Percentiles rank a stretch among this genome's conserved stretches.
Conservation (phyloP, 1,140 invertebrate genomes). For the Drosophila sechellia region DNA sequence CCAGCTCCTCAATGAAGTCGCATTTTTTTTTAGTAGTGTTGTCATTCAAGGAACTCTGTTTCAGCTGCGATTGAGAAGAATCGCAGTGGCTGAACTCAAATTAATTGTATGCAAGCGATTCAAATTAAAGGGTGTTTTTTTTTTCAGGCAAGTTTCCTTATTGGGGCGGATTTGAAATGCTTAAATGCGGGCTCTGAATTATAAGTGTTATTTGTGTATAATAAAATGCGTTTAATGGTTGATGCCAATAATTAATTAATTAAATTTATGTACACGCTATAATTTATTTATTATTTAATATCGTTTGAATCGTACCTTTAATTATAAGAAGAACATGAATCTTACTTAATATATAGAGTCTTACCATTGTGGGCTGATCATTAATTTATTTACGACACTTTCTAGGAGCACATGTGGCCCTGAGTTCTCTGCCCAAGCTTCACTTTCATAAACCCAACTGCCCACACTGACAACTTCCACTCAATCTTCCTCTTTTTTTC, state of each 20-base stretch:
- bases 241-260: background rate
- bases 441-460: slow-evolving; percentile 48
- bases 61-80: background rate
- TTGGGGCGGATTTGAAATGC: background rate
- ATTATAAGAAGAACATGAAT: no score
- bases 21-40: background rate
- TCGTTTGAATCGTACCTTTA: background rate
- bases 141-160: slow-evolving; percentile 5
- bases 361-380: slow-evolving; percentile 10
- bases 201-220: background rate
- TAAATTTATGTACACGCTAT: background rate
- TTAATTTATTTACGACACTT: slow-evolving; percentile 14
- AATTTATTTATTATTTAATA: background rate
- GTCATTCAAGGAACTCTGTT: background rate
- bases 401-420: slow-evolving; percentile 5
- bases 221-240: background rate
- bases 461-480: slow-evolving; percentile 17
- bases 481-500: slow-evolving; percentile 6
- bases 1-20: slow-evolving; percentile 23
- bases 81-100: background rate
- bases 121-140: slow-evolving; percentile 8
- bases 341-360: background rate
- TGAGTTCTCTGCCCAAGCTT: slow-evolving; percentile 31
- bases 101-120: background rate
- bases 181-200: background rate